Evolutionary conservation across 2,113 vertebrate genomes (phyloP).

Genomic region (Stictonetta naevosa): DNA sequence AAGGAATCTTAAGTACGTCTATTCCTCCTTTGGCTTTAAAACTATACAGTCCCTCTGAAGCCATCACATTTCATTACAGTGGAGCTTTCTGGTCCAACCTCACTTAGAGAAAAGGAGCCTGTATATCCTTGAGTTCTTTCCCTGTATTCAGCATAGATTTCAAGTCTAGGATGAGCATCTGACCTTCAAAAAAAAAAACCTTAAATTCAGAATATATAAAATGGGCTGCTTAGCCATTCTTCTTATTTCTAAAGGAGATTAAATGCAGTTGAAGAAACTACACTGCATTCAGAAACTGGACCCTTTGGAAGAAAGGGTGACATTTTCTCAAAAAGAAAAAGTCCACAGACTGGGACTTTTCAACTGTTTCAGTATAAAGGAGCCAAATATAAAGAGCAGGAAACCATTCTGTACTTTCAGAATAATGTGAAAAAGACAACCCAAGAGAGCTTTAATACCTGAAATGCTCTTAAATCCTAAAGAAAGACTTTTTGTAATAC

Average conservation of each 20-base stretch:
- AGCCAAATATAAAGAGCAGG: constrained; percentile 71
- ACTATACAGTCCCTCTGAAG: background rate
- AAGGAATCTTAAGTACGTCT: background rate
- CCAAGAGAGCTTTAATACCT: constrained; percentile 68
- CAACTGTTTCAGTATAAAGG: constrained; percentile 72
- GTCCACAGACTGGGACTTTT: constrained; percentile 71
- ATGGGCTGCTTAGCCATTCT: constrained; percentile 58
- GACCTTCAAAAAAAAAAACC: constrained; percentile 31
- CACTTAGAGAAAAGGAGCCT: background rate
- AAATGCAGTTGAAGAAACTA: constrained; percentile 58
- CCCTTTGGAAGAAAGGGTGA: constrained; percentile 68
- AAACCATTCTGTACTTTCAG: constrained; percentile 68
- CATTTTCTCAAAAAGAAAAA: constrained; percentile 68
- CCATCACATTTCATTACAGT: background rate
- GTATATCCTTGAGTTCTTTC: constrained; percentile 15
- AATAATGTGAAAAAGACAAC: constrained; percentile 70
- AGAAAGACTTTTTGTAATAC: constrained; percentile 69
- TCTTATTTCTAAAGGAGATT: constrained; percentile 69
- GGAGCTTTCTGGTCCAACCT: background rate
- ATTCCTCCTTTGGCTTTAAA: background rate
- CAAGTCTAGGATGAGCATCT: background rate
- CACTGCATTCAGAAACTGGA: constrained; percentile 47
- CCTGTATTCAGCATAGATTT: background rate
- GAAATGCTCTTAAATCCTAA: constrained; percentile 68
- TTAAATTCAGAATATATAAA: constrained; percentile 61